Conservation (phyloP, 2,113 vertebrate species). For the Euleptes europaea region DNA sequence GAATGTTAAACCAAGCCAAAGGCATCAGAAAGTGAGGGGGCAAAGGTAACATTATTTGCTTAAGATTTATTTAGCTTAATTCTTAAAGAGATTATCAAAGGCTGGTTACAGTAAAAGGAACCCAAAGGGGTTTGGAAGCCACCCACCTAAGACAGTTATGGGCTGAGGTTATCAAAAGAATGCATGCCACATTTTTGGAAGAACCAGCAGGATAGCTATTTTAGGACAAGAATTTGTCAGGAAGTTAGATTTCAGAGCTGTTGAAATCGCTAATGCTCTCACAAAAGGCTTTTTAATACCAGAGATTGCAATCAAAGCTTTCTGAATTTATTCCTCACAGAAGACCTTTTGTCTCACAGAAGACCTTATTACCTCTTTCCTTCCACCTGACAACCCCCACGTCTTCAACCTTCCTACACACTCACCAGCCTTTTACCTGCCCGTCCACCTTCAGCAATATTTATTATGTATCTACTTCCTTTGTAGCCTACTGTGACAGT, state of each 20-base stretch:
- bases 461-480: too few relatives aligned
- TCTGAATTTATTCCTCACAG: background rate
- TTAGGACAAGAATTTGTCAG: slow-evolving; percentile 48
- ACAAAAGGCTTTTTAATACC: background rate
- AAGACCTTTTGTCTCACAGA: too few relatives aligned
- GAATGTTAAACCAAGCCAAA: slow-evolving; percentile 61
- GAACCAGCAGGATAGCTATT: background rate
- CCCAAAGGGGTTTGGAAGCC: slow-evolving; percentile 25
- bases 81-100: slow-evolving; percentile 51
- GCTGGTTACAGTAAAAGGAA: slow-evolving; percentile 34
- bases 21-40: slow-evolving; percentile 31
- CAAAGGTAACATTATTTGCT: slow-evolving; percentile 39
- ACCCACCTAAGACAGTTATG: background rate
- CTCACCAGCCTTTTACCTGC: too few relatives aligned
- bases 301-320: background rate
- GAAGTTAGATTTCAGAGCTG: slow-evolving; percentile 35
- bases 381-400: too few relatives aligned
- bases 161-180: slow-evolving; percentile 24
- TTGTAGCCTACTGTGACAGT: too few relatives aligned
- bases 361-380: too few relatives aligned
- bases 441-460: too few relatives aligned
- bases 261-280: slow-evolving; percentile 45
- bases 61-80: slow-evolving; percentile 48
- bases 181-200: slow-evolving; percentile 21
- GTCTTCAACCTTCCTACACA: too few relatives aligned